Evolutionary conservation across 2,797 vertebrate genomes (phyloP).

Genomic region (Sebastes nivosus): DNA sequence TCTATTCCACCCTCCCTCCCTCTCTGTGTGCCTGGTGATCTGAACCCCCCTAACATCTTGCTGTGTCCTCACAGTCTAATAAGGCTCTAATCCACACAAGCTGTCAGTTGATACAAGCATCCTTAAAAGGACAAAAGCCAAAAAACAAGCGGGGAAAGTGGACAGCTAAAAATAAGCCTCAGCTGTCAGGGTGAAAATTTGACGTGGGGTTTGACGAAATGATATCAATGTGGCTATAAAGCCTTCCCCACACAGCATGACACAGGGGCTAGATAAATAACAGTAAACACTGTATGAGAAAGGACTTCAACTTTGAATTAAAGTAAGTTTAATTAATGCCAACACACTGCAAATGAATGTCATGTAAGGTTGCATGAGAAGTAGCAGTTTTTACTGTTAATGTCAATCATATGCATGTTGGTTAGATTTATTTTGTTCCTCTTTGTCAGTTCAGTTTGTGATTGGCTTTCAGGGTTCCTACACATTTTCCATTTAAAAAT

Average conservation of each 20-base stretch:
- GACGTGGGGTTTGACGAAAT: constrained; percentile 62
- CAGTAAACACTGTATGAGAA: constrained; percentile 3
- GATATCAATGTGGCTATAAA: constrained; percentile 50
- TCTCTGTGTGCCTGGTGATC: constrained; percentile 71
- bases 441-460: background rate
- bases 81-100: constrained; percentile 88
- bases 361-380: background rate
- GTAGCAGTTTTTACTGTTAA: background rate
- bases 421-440: background rate
- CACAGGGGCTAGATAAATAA: constrained; percentile 1
- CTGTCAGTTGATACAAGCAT: constrained; percentile 88
- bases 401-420: background rate
- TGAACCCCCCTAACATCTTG: constrained; percentile 86
- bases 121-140: constrained; percentile 81
- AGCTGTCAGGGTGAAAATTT: constrained; percentile 79
- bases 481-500: no score
- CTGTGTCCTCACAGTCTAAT: constrained; percentile 85
- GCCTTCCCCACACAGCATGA: constrained; percentile 18
- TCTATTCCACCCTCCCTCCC: constrained; percentile 31
- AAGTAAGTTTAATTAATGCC: background rate
- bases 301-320: background rate
- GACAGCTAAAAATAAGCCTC: constrained; percentile 82
- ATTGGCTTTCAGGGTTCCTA: background rate
- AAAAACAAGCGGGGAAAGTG: constrained; percentile 70
- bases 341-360: background rate